These are phyloP conservation scores for Campaea margaritaria DNA, from an alignment of 2,888 invertebrate genomes.

Conservation along the genomic window DNA sequence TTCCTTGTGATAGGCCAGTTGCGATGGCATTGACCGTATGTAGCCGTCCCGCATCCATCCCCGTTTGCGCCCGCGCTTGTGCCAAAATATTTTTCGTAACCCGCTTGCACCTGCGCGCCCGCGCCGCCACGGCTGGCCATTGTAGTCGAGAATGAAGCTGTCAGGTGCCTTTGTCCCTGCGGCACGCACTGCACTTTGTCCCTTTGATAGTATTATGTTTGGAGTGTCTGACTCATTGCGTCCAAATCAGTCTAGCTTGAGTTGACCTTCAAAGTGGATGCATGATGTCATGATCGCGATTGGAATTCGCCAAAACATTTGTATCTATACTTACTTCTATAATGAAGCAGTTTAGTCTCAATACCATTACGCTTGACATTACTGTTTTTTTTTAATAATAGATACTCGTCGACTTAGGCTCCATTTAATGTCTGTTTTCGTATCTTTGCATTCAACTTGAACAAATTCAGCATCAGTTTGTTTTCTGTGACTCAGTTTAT, in stretches of 20 bases:
- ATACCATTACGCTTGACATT: too few relatives aligned
- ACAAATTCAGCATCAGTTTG: too few relatives aligned
- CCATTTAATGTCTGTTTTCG: too few relatives aligned
- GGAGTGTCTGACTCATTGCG: constrained; percentile 7
- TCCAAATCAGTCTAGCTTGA: background rate
- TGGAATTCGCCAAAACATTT: too few relatives aligned
- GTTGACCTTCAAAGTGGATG: constrained; percentile 1
- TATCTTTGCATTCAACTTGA: too few relatives aligned
- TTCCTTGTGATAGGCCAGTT: constrained; percentile 25
- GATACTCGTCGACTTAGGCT: too few relatives aligned
- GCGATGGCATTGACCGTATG: constrained; percentile 32
- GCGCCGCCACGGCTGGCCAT: background rate
- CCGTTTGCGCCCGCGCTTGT: constrained; percentile 12
- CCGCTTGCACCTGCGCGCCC: constrained; percentile 21
- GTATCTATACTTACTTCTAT: too few relatives aligned
- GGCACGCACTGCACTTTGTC: constrained; percentile 9
- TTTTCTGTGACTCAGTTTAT: too few relatives aligned
- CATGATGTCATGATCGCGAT: background rate
- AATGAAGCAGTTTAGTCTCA: too few relatives aligned
- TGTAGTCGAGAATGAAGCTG: constrained; percentile 10
- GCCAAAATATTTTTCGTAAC: constrained; percentile 32
- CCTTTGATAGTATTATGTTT: constrained; percentile 3
- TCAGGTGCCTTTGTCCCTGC: constrained; percentile 14
- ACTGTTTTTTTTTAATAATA: too few relatives aligned
- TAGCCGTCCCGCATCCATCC: constrained; percentile 5